Percentiles rank a stretch among this genome's conserved stretches.
Conservation (phyloP, 2,113 vertebrate species). For the Lasiurus borealis region DNA sequence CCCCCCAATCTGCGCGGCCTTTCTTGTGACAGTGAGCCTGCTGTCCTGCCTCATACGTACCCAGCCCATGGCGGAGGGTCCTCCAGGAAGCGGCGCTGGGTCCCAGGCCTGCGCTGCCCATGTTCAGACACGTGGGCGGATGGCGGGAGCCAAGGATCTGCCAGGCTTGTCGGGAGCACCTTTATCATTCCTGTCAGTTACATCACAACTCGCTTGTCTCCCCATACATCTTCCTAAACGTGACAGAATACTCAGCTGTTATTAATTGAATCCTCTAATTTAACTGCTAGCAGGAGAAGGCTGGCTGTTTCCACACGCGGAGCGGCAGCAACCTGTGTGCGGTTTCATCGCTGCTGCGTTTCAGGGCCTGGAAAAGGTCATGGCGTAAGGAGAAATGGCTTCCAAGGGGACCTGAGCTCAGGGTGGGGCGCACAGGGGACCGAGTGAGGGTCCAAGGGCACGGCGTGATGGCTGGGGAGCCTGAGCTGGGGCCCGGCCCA, state of each 20-base stretch:
- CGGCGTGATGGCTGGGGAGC: too few species aligned
- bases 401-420: conserved; percentile 24
- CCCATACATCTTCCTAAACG: conserved; percentile 96
- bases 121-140: conserved; percentile 86
- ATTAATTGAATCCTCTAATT: conserved; percentile 97
- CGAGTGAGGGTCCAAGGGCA: too few species aligned
- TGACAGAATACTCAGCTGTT: conserved; percentile 94
- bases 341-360: conserved; percentile 54
- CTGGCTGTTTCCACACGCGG: conserved; percentile 86
- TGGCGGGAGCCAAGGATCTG: conserved; percentile 89
- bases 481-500: neutral
- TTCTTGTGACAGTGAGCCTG: fast-evolving
- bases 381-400: conserved; percentile 4
- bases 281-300: conserved; percentile 87
- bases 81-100: conserved; percentile 82
- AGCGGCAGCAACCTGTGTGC: conserved; percentile 64
- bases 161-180: conserved; percentile 94
- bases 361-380: neutral
- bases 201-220: conserved; percentile 97
- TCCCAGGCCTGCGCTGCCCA: conserved; percentile 90
- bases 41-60: fast-evolving
- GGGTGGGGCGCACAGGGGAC: neutral
- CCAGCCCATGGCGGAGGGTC: conserved; percentile 33
- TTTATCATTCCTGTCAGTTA: conserved; percentile 97
- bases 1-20: too few species aligned